Evolutionary conservation across 2,888 invertebrate genomes (phyloP), one percentile per base, ranked within the genome.

Genomic region (Trissoscelio sp.): DNA sequence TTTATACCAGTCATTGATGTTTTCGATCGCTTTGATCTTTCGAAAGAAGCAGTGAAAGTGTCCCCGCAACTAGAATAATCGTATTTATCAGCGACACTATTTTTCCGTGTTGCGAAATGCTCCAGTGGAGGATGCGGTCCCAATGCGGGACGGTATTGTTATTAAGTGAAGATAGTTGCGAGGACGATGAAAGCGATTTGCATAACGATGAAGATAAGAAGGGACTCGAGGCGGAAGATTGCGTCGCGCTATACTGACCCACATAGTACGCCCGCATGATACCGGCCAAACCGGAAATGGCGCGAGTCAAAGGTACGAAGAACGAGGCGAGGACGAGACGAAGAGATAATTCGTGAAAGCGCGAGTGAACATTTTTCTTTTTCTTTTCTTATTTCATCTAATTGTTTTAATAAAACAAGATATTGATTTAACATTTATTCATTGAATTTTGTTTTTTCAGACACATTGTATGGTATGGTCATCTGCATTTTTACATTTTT

Each of bases 171-270:
- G 62, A 60, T 37, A 66, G 12, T 51, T 20, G 58, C 53, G 7
- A 24, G 11, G 4, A 42, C 74, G 79, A 79, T 69, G 78, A 73
- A 66, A 79, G 64, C 69, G 58, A 83, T 83, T 81, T 81, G 79
- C 83, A 83, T 83, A 83, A 83, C 77, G 70, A 70, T 39, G 60
- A 51, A 72, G 83, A 83, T 83, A 83, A 81, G 79, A 28, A 69
- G 62, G 64, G 34, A 64, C 60, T 12, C 42, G 42, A 67, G 51
- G 60, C 55, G 72, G 72, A 70, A 69, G 81, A 79, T 75, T 66
- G 79, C 77, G 73, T 60, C 64, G 78, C 39, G 44, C 69, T 74
- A 74, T 48, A 67, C 78, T 82, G 81, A 83, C 83, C 81, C 75
- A 81, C 74, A 79, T 79, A 69, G 31, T 16, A 34, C 72, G 55